phyloP scores from a whole-genome alignment of 1,140 invertebrate genomes.

The Geopemphigus sp. region DNA sequence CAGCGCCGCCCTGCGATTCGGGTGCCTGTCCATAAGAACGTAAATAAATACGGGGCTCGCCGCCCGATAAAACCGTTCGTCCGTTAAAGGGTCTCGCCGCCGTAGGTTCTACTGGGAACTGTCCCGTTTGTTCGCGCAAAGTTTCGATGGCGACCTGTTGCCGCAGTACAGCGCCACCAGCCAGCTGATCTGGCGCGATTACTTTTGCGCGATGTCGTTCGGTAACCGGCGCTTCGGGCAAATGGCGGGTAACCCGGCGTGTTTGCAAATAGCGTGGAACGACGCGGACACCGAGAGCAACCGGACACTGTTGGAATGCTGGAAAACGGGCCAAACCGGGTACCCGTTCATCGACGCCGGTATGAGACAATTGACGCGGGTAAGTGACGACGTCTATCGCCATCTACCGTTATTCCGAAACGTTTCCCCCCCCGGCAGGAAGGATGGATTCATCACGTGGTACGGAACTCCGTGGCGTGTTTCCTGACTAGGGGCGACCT shows the following conservation, averaged over 20 bases:
- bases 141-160: conserved; percentile 53
- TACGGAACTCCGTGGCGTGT: conserved; percentile 69
- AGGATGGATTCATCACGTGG: conserved; percentile 72
- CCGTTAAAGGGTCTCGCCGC: too few relatives aligned
- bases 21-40: conserved; percentile 64
- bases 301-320: conserved; percentile 60
- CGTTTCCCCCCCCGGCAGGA: too few relatives aligned
- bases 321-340: conserved; percentile 69
- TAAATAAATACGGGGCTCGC: too few relatives aligned
- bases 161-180: conserved; percentile 60
- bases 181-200: conserved; percentile 76
- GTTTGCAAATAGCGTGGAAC: conserved; percentile 72
- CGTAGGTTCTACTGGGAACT: conserved; percentile 30
- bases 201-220: conserved; percentile 74
- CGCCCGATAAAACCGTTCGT: too few relatives aligned
- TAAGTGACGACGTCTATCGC: conserved; percentile 39
- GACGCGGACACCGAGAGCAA: conserved; percentile 58
- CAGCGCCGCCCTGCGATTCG: conserved; percentile 68
- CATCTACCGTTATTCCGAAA: too few relatives aligned
- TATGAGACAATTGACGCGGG: conserved; percentile 65
- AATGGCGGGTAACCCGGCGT: conserved; percentile 72
- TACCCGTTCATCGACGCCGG: conserved; percentile 76
- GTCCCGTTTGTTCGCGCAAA: neutral
- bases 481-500: conserved; percentile 72
- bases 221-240: conserved; percentile 66